Conservation (phyloP, 1,140 invertebrate genomes). For the Panagrolaimus sp. region DNA sequence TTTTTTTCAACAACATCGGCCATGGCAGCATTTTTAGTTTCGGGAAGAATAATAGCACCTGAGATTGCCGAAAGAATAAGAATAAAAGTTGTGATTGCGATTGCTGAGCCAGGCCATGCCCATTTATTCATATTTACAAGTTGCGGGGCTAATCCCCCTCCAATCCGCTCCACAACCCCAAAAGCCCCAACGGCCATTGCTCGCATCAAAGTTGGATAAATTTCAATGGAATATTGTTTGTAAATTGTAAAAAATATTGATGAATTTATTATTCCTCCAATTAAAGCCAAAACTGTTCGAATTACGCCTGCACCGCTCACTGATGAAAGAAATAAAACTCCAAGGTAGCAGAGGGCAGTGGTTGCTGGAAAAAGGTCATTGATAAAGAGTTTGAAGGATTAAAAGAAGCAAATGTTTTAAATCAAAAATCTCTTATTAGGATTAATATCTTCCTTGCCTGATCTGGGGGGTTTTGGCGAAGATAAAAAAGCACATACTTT, state of each 20-base stretch:
- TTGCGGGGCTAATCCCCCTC: slow-evolving; percentile 40
- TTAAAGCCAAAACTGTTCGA: slow-evolving; percentile 41
- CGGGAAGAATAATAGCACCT: slow-evolving; percentile 34
- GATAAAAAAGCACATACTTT: slow-evolving; percentile 26
- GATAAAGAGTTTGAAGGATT: slow-evolving; percentile 23
- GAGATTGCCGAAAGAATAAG: slow-evolving; percentile 28
- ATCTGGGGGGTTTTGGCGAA: not conserved
- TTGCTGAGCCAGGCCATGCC: slow-evolving; percentile 36
- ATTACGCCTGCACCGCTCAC: slow-evolving; percentile 19
- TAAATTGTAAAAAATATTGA: slow-evolving; percentile 50
- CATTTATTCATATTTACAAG: slow-evolving; percentile 34
- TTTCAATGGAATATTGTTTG: slow-evolving; percentile 49
- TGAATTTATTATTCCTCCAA: slow-evolving; percentile 47
- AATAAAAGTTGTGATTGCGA: slow-evolving; percentile 38
- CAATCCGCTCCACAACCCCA: slow-evolving; percentile 40
- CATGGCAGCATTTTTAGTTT: slow-evolving; percentile 35
- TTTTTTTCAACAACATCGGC: slow-evolving; percentile 25
- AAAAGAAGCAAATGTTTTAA: no score
- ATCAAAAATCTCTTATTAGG: not conserved
- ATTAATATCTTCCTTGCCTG: not conserved
- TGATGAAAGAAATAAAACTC: slow-evolving; percentile 29
- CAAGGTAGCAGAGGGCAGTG: slow-evolving; percentile 31
- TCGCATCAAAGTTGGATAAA: slow-evolving; percentile 47
- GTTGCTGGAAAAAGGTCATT: slow-evolving; percentile 10
- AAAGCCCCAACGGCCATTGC: slow-evolving; percentile 42